Evolutionary conservation across 2,797 vertebrate genomes (phyloP), one percentile per base, ranked within the genome.

Genomic region (Brachyrhaphis roseni): DNA sequence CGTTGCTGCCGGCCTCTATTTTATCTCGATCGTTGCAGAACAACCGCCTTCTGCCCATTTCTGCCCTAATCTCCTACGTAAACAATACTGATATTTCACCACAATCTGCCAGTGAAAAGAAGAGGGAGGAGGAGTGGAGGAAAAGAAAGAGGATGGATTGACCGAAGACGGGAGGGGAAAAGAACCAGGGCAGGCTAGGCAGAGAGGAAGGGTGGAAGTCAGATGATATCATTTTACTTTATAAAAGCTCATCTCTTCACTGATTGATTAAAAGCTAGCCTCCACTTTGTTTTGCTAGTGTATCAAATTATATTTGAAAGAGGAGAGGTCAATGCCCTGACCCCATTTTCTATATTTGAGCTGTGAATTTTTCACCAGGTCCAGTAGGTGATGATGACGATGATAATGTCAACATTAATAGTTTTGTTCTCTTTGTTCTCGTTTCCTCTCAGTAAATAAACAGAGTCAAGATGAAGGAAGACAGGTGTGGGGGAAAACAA

Each of bases 1-100:
- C 82, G 72, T 26, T 62, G 71, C 81, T 64, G 53, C 72, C 76
- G 96, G 94, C 94, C 94, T 92, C 95, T 97, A 98, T 98, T 98
- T 99, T 99, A 99, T 99, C 98, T 98, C 92, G 93, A 97, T 98
- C 97, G 97, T 96, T 96, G 97, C 96, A 97, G 97, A 97, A 98
- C 98, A 98, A 98, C 97, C 96, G 94, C 96, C 97, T 97, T 96
- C 97, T 97, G 97, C 97, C 97, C 97, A 98, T 98, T 98, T 97
- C 97, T 97, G 94, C 94, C 95, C 96, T 99, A 98, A 99, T 99
- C 98, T 98, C 96, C 96, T 97, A 95, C 97, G 97, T 99, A 98
- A 99, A 99, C 98, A 99, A 98, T 97, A 98, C 97, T 97, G 97
- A 98, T 98, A 98, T 99, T 98, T 98, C 96, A 96, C 96, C 96